phyloP scores from a whole-genome alignment of 2,797 vertebrate genomes.

The Morus bassanus region DNA sequence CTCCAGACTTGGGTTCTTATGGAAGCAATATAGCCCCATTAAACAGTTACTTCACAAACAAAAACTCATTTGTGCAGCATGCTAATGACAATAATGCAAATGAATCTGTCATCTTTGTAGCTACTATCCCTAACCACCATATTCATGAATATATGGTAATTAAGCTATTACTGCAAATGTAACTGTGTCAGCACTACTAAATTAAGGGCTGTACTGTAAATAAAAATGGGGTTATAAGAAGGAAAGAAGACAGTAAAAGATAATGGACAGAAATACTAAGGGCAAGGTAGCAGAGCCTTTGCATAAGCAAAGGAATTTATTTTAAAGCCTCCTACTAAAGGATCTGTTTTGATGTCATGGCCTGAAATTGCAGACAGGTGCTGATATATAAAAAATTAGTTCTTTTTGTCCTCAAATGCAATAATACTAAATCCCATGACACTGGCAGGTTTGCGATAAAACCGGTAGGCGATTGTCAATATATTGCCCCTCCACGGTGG shows the following conservation, averaged over 20 bases:
- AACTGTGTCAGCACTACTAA: constrained; percentile 60
- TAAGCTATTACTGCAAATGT: constrained; percentile 63
- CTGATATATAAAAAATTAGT: not conserved
- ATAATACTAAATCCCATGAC: not conserved
- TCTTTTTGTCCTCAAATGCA: not conserved
- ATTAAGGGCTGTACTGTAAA: constrained; percentile 67
- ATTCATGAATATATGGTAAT: constrained; percentile 68
- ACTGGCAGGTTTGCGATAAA: not conserved
- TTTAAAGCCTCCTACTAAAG: not conserved
- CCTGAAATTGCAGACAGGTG: not conserved
- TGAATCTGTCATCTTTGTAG: constrained; percentile 41
- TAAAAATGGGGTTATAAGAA: constrained; percentile 61
- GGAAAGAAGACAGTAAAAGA: constrained; percentile 22
- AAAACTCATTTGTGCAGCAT: constrained; percentile 29
- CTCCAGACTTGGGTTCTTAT: not conserved
- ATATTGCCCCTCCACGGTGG: not conserved
- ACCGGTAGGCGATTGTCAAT: not conserved
- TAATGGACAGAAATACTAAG: constrained; percentile 10
- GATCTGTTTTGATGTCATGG: not conserved
- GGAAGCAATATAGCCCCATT: constrained; percentile 13
- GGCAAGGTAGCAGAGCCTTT: not conserved
- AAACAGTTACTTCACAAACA: constrained; percentile 29
- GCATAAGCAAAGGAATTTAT: not conserved
- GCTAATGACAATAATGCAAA: constrained; percentile 53
- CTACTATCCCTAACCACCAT: constrained; percentile 52